A percentile compares a stretch with the other conserved stretches of the same genome.
Conservation (phyloP, 2,888 invertebrate species). For the Volucella inflata region DNA sequence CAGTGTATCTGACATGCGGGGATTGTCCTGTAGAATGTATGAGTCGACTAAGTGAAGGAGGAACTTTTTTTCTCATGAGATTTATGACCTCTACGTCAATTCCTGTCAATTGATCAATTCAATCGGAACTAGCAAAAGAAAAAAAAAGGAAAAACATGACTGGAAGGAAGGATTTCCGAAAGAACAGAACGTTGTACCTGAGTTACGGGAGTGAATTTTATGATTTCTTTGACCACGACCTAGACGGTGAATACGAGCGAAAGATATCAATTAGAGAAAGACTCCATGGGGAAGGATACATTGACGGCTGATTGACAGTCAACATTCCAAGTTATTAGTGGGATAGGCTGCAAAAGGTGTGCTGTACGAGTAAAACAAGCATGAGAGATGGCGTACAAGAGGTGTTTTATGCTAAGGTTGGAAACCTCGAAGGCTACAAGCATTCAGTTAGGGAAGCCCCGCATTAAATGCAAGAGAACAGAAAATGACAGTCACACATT, state of each 20-base stretch:
- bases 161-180: conserved; percentile 25
- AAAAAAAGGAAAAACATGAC: background rate
- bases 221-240: conserved; percentile 1
- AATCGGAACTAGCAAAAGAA: background rate
- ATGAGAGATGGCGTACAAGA: no score
- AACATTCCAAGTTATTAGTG: conserved; percentile 12
- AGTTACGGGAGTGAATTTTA: background rate
- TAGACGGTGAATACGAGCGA: background rate
- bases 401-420: background rate
- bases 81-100: conserved; percentile 55
- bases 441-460: no score
- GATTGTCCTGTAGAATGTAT: background rate
- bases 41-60: conserved; percentile 16
- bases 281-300: background rate
- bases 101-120: conserved; percentile 46
- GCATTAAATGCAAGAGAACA: no score
- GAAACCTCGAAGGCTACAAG: background rate
- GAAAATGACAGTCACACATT: no score
- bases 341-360: background rate
- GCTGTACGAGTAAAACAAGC: background rate
- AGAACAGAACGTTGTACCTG: background rate
- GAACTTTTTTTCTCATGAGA: conserved; percentile 31
- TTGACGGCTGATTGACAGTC: conserved; percentile 3
- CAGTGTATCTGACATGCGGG: conserved; percentile 15
- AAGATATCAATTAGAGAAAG: background rate